Conservation (phyloP, 2,888 invertebrate species). For the Machimus atricapillus region DNA sequence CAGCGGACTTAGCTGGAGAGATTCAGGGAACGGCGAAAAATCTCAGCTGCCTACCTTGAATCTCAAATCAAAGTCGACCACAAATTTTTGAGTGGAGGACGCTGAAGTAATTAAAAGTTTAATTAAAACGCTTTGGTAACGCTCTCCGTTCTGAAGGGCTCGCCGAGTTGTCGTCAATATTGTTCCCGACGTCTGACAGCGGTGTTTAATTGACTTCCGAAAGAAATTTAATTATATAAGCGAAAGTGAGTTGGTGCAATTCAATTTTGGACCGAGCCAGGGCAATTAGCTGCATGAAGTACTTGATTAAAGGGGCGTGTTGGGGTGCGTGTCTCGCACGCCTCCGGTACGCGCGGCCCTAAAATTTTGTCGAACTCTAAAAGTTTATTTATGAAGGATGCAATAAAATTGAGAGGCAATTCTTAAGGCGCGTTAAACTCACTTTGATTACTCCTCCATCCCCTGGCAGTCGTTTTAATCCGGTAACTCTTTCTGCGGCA, state of each 20-base stretch:
- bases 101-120: constrained; percentile 27
- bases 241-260: not conserved
- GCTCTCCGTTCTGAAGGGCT: not conserved
- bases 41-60: not conserved
- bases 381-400: constrained; percentile 12
- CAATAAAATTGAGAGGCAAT: not conserved
- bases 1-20: not conserved
- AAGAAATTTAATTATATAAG: constrained; percentile 24
- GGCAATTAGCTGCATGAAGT: not conserved
- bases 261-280: not conserved
- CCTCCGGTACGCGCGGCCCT: not conserved
- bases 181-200: not conserved
- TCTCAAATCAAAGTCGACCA: not conserved
- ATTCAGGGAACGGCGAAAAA: not conserved
- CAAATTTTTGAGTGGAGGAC: not conserved
- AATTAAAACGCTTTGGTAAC: constrained; percentile 10
- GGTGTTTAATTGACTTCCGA: not conserved
- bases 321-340: not conserved
- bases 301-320: not conserved
- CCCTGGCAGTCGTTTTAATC: not conserved
- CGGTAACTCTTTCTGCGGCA: not conserved
- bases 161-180: not conserved
- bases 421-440: not conserved
- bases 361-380: not conserved
- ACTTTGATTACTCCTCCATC: not conserved